A percentile compares a stretch with the other conserved stretches of the same genome.
phyloP scores from a whole-genome alignment of 2,888 invertebrate genomes.

The Agonopterix arenella region DNA sequence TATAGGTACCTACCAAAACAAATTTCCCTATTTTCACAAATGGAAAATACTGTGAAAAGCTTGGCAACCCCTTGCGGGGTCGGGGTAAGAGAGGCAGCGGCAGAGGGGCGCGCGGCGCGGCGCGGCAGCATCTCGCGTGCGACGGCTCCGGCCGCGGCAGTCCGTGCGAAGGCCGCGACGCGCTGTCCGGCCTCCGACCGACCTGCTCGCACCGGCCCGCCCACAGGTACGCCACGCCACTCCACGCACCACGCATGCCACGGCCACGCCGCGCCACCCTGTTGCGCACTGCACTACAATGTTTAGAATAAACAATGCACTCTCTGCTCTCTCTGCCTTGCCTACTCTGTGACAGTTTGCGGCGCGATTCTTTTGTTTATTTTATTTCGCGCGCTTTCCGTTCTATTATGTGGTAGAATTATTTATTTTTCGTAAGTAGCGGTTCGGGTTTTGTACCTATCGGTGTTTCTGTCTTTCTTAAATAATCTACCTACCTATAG shows the following conservation, averaged over 20 bases:
- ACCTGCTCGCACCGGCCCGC: slow-evolving; percentile 47
- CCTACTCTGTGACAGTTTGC: slow-evolving; percentile 5
- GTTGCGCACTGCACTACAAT: slow-evolving; percentile 68
- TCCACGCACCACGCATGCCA: neutral
- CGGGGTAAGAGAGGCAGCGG: slow-evolving; percentile 12
- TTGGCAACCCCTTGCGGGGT: slow-evolving; percentile 29
- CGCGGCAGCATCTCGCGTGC: slow-evolving; percentile 18
- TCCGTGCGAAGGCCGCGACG: slow-evolving; percentile 50
- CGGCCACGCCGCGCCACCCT: slow-evolving; percentile 49
- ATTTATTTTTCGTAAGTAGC: neutral
- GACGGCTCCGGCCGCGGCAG: slow-evolving; percentile 23
- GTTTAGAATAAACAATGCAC: slow-evolving; percentile 43
- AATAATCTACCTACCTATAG: no score
- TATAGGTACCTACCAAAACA: no score
- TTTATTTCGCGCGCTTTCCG: slow-evolving; percentile 1
- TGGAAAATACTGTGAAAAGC: neutral
- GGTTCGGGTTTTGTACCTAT: neutral
- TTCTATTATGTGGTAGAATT: neutral
- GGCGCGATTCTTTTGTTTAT: neutral
- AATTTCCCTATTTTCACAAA: no score
- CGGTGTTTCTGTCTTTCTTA: no score
- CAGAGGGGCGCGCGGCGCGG: slow-evolving; percentile 20
- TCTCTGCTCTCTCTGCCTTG: slow-evolving; percentile 11
- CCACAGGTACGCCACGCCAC: slow-evolving; percentile 42
- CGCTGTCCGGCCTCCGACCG: slow-evolving; percentile 51